Percentiles rank a stretch among this genome's conserved stretches.
These are phyloP conservation scores for Dicrostonyx torquatus DNA, from an alignment of 2,797 vertebrate species.

Conservation along the genomic window DNA sequence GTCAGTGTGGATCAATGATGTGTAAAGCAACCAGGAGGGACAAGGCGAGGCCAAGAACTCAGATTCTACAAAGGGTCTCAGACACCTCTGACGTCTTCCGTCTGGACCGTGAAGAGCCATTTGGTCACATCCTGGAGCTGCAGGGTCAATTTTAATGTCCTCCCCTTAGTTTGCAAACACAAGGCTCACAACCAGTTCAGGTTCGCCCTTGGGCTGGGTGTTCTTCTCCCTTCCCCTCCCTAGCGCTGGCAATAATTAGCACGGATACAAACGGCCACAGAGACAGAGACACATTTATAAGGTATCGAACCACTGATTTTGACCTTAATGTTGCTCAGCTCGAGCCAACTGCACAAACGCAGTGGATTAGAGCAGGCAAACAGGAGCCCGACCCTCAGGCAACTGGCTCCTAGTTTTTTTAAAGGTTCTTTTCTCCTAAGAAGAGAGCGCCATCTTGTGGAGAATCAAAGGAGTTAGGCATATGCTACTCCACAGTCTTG, in stretches of 20 bases:
- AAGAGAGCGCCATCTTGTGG: conserved; percentile 85
- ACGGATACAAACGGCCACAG: conserved; percentile 15
- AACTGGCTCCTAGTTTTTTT: not conserved
- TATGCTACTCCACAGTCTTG: not conserved
- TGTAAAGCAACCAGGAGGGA: not conserved
- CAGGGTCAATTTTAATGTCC: not conserved
- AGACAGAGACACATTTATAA: conserved; percentile 21
- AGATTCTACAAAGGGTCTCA: no score
- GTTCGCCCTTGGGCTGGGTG: no score
- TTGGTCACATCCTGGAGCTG: not conserved
- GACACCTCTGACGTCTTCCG: not conserved
- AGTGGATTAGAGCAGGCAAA: not conserved
- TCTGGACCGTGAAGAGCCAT: not conserved
- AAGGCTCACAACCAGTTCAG: not conserved
- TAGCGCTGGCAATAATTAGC: not conserved
- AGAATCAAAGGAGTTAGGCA: not conserved
- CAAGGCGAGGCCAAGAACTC: not conserved
- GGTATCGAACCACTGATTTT: not conserved
- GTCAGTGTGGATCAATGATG: not conserved
- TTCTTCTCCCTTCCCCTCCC: not conserved
- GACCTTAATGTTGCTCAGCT: conserved; percentile 30
- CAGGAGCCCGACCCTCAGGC: not conserved
- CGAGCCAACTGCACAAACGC: not conserved
- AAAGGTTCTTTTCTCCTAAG: conserved; percentile 29
- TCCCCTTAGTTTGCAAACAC: not conserved